phyloP scores from a whole-genome alignment of 2,888 invertebrate genomes.

The Pharmacophagus antenor region DNA sequence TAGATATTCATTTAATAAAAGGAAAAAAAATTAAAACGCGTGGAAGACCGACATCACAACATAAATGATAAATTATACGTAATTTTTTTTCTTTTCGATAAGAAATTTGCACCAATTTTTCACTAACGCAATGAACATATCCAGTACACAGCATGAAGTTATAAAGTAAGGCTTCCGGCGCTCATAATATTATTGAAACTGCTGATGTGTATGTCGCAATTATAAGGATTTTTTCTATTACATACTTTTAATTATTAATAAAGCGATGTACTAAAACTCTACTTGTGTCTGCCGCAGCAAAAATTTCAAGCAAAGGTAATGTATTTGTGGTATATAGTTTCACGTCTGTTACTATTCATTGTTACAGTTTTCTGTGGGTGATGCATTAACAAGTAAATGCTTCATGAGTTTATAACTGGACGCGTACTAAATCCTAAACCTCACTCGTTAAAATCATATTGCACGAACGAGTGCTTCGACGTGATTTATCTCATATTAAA shows the following conservation, averaged over 20 bases:
- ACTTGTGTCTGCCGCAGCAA: not conserved
- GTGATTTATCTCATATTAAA: conserved; percentile 19
- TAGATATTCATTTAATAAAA: conserved; percentile 61
- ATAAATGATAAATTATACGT: conserved; percentile 72
- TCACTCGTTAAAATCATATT: conserved; percentile 31
- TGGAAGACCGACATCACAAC: conserved; percentile 81
- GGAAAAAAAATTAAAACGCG: conserved; percentile 58
- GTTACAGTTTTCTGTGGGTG: not conserved
- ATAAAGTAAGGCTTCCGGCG: conserved; percentile 16
- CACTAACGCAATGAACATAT: conserved; percentile 24
- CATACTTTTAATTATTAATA: too few species aligned
- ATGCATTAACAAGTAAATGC: not conserved
- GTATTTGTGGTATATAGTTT: not conserved
- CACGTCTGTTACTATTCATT: not conserved
- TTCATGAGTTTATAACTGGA: conserved; percentile 11
- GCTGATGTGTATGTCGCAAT: too few species aligned
- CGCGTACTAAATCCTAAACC: conserved; percentile 20
- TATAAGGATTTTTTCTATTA: too few species aligned
- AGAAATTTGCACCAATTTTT: conserved; percentile 58
- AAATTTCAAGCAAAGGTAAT: not conserved
- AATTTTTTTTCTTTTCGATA: conserved; percentile 43
- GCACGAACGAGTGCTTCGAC: conserved; percentile 27
- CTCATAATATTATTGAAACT: too few species aligned
- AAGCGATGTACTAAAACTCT: not conserved
- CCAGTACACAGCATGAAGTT: conserved; percentile 10